Conservation (phyloP, 2,113 vertebrate species). For the Myrmecobius fasciatus region DNA sequence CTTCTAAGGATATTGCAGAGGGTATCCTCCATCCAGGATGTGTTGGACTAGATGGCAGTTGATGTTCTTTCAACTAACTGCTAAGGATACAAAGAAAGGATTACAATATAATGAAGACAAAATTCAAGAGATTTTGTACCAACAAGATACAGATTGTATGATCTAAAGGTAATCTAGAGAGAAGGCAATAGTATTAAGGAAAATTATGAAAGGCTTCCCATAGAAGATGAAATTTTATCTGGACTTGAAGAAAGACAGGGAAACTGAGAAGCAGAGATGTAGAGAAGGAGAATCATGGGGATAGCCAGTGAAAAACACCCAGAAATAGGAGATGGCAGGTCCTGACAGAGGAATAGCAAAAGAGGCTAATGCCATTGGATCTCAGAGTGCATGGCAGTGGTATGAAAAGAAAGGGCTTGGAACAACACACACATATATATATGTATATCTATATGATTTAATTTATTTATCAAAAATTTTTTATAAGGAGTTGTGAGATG, state of each 20-base stretch:
- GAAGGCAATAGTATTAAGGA: background rate
- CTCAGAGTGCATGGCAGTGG: background rate
- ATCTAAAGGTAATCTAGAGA: background rate
- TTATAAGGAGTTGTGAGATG: background rate
- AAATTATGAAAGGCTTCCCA: background rate
- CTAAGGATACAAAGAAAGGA: background rate
- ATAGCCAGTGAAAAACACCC: background rate
- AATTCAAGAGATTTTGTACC: background rate
- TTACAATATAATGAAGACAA: background rate
- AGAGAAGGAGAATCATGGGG: background rate
- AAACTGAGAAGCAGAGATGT: background rate
- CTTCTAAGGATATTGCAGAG: background rate
- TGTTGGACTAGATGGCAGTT: background rate
- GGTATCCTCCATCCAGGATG: background rate
- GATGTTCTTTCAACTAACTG: background rate
- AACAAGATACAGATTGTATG: background rate
- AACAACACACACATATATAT: background rate
- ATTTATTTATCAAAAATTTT: conserved; percentile 2
- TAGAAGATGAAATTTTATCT: background rate
- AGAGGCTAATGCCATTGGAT: background rate
- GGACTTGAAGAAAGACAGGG: background rate
- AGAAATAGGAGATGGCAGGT: background rate
- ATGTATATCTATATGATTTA: background rate
- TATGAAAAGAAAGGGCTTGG: background rate
- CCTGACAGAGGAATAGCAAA: too few species aligned